A percentile compares a stretch with the other conserved stretches of the same genome.
Conservation (phyloP, 1,140 invertebrate genomes). For the Atopsyche davidsoni region DNA sequence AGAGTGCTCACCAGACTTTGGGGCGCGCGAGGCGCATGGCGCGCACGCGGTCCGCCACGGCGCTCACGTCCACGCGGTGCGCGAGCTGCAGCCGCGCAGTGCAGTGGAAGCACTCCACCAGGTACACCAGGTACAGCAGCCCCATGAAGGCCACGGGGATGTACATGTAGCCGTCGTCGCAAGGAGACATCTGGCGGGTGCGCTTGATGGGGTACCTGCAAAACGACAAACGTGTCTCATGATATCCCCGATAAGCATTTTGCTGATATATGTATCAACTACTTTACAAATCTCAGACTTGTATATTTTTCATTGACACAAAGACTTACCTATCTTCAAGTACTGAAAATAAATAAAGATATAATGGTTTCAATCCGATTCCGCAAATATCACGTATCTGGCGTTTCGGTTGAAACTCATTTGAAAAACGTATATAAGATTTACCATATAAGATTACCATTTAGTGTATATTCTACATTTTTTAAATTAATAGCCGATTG, state of each 20-base stretch:
- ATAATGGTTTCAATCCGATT: too few species aligned
- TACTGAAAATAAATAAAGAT: too few species aligned
- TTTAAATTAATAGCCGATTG: too few species aligned
- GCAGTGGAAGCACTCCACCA: slow-evolving; percentile 81
- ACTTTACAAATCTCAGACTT: not conserved
- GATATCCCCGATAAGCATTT: not conserved
- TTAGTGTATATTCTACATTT: too few species aligned
- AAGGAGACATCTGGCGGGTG: slow-evolving; percentile 63
- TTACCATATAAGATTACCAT: too few species aligned
- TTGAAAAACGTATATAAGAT: too few species aligned
- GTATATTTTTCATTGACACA: not conserved
- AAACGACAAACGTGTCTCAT: not conserved
- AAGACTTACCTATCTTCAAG: too few species aligned
- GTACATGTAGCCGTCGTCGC: slow-evolving; percentile 81
- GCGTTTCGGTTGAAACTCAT: too few species aligned
- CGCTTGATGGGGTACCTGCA: slow-evolving; percentile 55
- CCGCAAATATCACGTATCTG: too few species aligned
- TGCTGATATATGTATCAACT: too few species aligned
- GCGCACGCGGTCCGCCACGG: slow-evolving; percentile 62
- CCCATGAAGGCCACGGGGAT: slow-evolving; percentile 77
- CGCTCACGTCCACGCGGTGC: slow-evolving; percentile 58
- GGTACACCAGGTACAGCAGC: slow-evolving; percentile 75
- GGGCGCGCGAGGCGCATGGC: slow-evolving; percentile 66
- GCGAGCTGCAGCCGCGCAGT: slow-evolving; percentile 59
- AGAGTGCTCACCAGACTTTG: slow-evolving; percentile 60